phyloP scores from a whole-genome alignment of 2,113 vertebrate species.

The Pardalotus punctatus region DNA sequence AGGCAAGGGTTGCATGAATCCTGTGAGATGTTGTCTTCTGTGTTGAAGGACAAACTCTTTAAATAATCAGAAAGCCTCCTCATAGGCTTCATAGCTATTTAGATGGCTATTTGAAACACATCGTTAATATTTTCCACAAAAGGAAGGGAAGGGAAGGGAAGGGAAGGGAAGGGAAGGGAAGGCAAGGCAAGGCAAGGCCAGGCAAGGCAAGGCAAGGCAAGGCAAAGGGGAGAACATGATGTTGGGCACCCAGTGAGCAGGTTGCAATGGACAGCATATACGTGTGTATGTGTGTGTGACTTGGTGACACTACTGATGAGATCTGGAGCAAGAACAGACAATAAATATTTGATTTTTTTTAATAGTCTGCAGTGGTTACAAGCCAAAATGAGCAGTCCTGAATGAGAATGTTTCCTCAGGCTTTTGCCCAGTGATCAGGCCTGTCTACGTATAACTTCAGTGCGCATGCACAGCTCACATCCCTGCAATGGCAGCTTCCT shows the following conservation, averaged over 20 bases:
- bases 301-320: background rate
- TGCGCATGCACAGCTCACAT: background rate
- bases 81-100: background rate
- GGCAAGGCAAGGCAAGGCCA: background rate
- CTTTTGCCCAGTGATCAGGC: background rate
- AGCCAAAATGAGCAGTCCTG: background rate
- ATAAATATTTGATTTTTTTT: background rate
- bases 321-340: background rate
- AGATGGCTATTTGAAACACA: background rate
- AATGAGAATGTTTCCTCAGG: background rate
- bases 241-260: background rate
- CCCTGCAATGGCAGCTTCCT: background rate
- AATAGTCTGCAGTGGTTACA: background rate
- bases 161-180: background rate
- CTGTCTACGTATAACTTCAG: background rate
- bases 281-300: rapidly evolving
- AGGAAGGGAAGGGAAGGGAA: background rate
- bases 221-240: too few species aligned
- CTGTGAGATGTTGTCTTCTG: background rate
- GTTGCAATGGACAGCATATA: background rate
- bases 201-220: background rate
- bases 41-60: background rate
- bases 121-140: background rate
- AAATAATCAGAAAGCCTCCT: background rate
- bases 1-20: background rate